Evolutionary conservation across 2,888 invertebrate species (phyloP), one percentile per base, ranked within the genome.

Genomic region (Miltochrista miniata): DNA sequence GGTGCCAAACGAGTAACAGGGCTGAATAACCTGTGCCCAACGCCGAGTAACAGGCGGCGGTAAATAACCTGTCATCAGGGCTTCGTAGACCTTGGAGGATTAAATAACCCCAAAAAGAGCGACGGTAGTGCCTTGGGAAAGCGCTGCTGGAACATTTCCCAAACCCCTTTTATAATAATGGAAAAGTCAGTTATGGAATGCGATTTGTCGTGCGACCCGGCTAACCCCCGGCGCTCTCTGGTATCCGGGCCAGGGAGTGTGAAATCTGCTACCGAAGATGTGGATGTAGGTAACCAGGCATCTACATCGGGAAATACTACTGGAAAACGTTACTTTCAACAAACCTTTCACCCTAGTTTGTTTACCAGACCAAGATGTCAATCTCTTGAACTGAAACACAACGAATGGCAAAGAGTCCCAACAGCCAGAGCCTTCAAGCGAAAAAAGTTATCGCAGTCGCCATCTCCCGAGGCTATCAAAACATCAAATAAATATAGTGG

Each of bases 181-280:
- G 10, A 31, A 31, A 35, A 10, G 34, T 35, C n/a, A 12, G 12
- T 1, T 35, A n/a, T 11, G 12, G 34, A 35, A 12, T 35, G 34
- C 48, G 34, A 11, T 31, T 40, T 58, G 58, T 59, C 53, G 44
- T 59, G 59, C 56, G 53, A 58, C 45, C 61, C 56, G 61, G 60
- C 64, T 56, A 53, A 58, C 56, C 38, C 59, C 61, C 61, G 59
- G 63, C 63, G 63, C 59, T 41, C 42, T 29, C 51, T 24, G 44
- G 54, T 60, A 49, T 37, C 60, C 59, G 57, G 65, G 59, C 57
- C 40, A 14, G 37, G 29, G 38, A 41, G 57, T 59, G 60, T 44
- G 59, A 61, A 62, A 59, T 59, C 1, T 31, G 31, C 11, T 31
- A 31, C 31, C 31, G 31, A 31, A 31, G 50, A 54, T 18, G 48